Percentiles rank a stretch among this genome's conserved stretches.
phyloP scores from a whole-genome alignment of 2,113 vertebrate genomes.

The Brachypodius melanocephalos region DNA sequence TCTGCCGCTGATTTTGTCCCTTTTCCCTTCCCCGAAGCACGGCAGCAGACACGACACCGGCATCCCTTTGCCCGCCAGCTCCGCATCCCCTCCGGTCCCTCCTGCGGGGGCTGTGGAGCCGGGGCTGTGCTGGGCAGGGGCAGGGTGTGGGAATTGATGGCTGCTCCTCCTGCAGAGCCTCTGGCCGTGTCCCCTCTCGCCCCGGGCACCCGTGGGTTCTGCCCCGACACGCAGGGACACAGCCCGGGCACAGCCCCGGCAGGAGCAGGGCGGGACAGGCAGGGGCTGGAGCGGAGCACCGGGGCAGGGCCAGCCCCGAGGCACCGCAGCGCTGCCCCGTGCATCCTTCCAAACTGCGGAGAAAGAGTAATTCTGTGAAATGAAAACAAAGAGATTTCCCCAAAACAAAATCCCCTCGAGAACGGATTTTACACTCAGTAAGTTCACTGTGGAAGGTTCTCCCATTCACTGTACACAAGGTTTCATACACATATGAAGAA shows the following conservation, averaged over 20 bases:
- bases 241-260: background rate
- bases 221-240: background rate
- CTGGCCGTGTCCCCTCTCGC: background rate
- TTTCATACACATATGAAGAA: background rate
- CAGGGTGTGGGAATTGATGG: background rate
- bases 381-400: background rate
- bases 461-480: background rate
- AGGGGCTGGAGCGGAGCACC: background rate
- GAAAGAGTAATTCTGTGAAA: background rate
- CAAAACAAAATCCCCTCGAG: background rate
- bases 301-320: background rate
- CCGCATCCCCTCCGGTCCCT: background rate
- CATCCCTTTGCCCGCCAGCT: rapidly evolving
- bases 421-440: background rate
- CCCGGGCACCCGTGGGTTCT: background rate
- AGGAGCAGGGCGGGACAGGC: background rate
- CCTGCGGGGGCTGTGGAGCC: background rate
- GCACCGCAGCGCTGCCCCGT: background rate
- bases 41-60: rapidly evolving
- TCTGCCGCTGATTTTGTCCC: background rate
- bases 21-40: background rate
- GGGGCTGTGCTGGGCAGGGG: background rate
- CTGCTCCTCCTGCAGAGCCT: background rate
- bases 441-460: background rate
- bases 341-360: background rate